Evolutionary conservation across 2,888 invertebrate genomes (phyloP).

Genomic region (Perithous albicinctus): DNA sequence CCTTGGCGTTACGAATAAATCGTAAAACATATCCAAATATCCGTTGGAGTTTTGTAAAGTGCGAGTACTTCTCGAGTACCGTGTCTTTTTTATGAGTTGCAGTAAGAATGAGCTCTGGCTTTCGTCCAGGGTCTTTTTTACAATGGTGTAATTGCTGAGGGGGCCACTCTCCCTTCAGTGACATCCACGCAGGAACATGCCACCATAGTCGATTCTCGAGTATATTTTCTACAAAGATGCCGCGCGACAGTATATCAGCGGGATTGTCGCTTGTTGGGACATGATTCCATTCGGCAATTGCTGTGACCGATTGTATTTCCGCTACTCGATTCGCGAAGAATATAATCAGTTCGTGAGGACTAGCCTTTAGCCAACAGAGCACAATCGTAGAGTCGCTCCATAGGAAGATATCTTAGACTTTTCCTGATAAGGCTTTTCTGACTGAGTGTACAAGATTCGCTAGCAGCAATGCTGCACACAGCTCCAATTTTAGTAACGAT

Average conservation of each 20-base stretch:
- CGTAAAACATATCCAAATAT: neutral
- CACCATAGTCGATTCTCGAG: constrained; percentile 16
- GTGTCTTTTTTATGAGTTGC: neutral
- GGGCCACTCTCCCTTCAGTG: neutral
- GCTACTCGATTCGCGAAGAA: constrained; percentile 30
- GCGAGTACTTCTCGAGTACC: neutral
- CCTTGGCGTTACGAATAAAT: neutral
- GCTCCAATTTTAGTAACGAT: constrained; percentile 20
- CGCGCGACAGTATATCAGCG: constrained; percentile 28
- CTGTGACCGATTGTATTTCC: constrained; percentile 5
- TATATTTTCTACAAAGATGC: constrained; percentile 7
- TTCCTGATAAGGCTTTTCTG: neutral
- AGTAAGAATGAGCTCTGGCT: neutral
- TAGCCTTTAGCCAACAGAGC: neutral
- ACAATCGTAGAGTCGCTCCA: constrained; percentile 22
- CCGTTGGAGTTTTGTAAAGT: neutral
- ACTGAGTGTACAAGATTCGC: neutral
- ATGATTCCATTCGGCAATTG: constrained; percentile 26
- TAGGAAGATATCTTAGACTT: neutral
- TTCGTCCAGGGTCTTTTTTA: neutral
- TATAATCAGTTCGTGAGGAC: constrained; percentile 1
- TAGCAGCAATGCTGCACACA: constrained; percentile 21
- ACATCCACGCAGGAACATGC: neutral
- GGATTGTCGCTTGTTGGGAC: constrained; percentile 18
- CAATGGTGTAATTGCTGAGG: neutral